Percentiles rank a stretch among this genome's conserved stretches.
Conservation (phyloP, 1,140 invertebrate genomes). For the Ceratina calcarata region DNA sequence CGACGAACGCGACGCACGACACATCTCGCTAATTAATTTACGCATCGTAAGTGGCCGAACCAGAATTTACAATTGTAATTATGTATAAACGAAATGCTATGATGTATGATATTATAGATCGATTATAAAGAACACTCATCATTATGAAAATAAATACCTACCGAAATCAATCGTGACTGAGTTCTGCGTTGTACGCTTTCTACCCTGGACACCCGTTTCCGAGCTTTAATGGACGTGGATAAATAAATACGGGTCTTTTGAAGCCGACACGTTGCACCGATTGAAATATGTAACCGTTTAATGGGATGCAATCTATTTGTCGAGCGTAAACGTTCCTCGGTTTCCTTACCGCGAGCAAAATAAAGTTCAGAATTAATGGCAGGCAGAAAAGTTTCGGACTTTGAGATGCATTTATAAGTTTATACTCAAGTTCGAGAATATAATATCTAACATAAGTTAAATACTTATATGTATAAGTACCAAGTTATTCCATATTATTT, state of each 20-base stretch:
- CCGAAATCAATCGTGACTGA: slow-evolving; percentile 68
- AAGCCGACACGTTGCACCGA: background rate
- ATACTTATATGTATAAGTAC: no score
- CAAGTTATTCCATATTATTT: no score
- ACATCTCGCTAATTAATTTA: slow-evolving; percentile 71
- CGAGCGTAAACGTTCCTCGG: background rate
- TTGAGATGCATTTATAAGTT: no score
- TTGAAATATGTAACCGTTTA: background rate
- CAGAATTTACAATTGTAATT: slow-evolving; percentile 80
- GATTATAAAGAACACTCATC: slow-evolving; percentile 81
- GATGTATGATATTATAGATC: slow-evolving; percentile 81
- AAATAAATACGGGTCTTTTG: background rate
- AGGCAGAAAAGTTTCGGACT: no score
- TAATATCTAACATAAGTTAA: no score
- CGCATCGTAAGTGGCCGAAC: slow-evolving; percentile 69
- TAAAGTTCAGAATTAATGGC: background rate
- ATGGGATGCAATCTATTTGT: background rate
- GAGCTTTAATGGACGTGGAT: background rate
- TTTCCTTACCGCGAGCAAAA: background rate
- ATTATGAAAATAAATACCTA: slow-evolving; percentile 80
- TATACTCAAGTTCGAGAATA: no score
- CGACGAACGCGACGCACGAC: slow-evolving; percentile 37
- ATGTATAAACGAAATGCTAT: slow-evolving; percentile 81
- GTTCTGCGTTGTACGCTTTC: background rate
- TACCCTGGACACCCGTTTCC: background rate